Percentiles rank a stretch among this genome's conserved stretches.
phyloP scores from a whole-genome alignment of 2,797 vertebrate genomes.

The Crypturellus tataupa region DNA sequence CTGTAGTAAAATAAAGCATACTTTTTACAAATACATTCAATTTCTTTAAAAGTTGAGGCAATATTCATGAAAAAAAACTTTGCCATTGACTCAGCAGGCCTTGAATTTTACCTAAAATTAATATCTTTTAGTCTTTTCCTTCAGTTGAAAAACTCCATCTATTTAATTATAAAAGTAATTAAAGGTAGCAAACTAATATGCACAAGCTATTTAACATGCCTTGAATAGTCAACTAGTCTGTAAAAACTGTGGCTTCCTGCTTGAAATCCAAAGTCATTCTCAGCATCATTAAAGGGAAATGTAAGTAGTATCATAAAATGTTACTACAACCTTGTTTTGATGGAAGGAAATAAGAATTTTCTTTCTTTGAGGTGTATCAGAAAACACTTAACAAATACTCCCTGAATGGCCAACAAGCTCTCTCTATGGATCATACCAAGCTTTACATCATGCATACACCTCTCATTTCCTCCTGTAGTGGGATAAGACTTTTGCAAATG shows the following conservation, averaged over 20 bases:
- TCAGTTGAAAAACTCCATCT: background rate
- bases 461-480: background rate
- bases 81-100: background rate
- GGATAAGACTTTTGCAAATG: background rate
- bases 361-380: background rate
- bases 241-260: background rate
- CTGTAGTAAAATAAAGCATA: background rate
- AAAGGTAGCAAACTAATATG: background rate
- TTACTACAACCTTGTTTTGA: background rate
- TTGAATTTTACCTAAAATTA: background rate
- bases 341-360: background rate
- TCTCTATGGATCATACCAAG: background rate
- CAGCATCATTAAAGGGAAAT: background rate
- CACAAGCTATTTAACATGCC: background rate
- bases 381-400: background rate
- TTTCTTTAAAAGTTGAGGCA: background rate
- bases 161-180: background rate
- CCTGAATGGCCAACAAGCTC: background rate
- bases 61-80: background rate
- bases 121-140: background rate
- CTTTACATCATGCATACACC: background rate
- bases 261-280: background rate
- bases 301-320: background rate
- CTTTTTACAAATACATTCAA: background rate
- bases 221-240: background rate